phyloP scores from a whole-genome alignment of 2,888 invertebrate species.

The Melieria crassipennis region DNA sequence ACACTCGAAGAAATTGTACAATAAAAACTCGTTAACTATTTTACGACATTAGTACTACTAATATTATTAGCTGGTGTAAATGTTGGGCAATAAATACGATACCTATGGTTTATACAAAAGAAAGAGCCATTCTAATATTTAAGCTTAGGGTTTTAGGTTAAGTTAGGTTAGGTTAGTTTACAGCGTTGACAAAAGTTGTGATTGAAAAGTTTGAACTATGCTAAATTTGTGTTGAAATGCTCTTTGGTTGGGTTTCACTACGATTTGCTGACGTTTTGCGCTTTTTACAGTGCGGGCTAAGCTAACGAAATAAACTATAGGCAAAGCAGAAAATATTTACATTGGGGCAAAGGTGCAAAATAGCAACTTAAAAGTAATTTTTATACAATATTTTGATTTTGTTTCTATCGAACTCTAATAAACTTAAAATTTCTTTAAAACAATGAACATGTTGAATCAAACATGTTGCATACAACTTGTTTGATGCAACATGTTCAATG shows the following conservation, averaged over 20 bases:
- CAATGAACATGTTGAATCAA: neutral
- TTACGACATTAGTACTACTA: no score
- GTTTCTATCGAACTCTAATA: neutral
- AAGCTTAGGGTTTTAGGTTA: no score
- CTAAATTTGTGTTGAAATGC: conserved; percentile 25
- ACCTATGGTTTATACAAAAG: no score
- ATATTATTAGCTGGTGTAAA: no score
- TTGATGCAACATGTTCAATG: neutral
- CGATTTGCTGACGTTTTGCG: conserved; percentile 8
- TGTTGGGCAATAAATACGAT: no score
- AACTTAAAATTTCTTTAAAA: neutral
- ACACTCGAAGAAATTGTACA: conserved; percentile 31
- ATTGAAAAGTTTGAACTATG: conserved; percentile 2
- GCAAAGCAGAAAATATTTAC: no score
- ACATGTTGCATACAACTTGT: neutral
- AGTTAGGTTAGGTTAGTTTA: no score
- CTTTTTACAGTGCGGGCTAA: neutral
- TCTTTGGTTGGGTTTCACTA: conserved; percentile 36
- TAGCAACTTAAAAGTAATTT: neutral
- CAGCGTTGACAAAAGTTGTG: no score
- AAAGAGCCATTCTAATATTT: no score
- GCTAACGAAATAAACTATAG: neutral
- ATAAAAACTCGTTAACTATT: no score
- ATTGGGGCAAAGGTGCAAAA: neutral
- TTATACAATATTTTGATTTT: neutral